Evolutionary conservation across 2,888 invertebrate genomes (phyloP).

Genomic region (Hypselothyrea guttata): DNA sequence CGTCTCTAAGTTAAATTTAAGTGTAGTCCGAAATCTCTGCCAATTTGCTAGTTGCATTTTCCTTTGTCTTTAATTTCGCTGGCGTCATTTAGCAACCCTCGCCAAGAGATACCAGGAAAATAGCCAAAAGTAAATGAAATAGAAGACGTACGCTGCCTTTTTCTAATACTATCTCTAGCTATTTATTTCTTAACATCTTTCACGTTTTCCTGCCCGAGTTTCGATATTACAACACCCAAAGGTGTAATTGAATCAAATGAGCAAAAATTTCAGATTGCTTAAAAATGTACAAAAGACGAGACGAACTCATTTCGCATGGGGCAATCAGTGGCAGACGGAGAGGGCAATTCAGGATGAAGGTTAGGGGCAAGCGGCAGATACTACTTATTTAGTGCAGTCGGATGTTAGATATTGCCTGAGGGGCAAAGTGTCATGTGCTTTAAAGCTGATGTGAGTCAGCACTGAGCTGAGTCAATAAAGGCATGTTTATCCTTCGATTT

Average conservation of each 20-base stretch:
- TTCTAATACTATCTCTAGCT: slow-evolving; percentile 23
- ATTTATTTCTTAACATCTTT: slow-evolving; percentile 46
- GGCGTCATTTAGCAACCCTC: slow-evolving; percentile 15
- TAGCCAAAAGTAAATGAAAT: slow-evolving; percentile 1
- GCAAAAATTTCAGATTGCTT: slow-evolving; percentile 73
- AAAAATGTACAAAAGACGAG: slow-evolving; percentile 56
- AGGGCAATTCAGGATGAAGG: slow-evolving; percentile 3
- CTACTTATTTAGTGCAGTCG: neutral
- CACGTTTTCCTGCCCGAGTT: slow-evolving; percentile 14
- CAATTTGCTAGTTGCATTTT: slow-evolving; percentile 36
- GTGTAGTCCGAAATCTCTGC: neutral
- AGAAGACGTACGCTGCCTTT: slow-evolving; percentile 18
- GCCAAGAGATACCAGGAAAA: slow-evolving; percentile 8
- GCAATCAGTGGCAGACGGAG: slow-evolving; percentile 47
- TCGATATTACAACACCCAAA: slow-evolving; percentile 80
- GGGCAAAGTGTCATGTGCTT: too few species aligned
- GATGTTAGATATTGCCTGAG: neutral
- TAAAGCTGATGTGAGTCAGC: too few species aligned
- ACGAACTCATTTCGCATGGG: slow-evolving; percentile 58
- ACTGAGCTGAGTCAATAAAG: too few species aligned
- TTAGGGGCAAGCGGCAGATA: neutral
- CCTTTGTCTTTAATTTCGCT: slow-evolving; percentile 42
- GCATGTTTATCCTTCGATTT: too few species aligned
- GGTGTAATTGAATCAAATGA: slow-evolving; percentile 81
- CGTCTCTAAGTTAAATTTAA: slow-evolving; percentile 15